Evolutionary conservation across 2,797 vertebrate genomes (phyloP).

Genomic region (Rhyacichthys aspro): DNA sequence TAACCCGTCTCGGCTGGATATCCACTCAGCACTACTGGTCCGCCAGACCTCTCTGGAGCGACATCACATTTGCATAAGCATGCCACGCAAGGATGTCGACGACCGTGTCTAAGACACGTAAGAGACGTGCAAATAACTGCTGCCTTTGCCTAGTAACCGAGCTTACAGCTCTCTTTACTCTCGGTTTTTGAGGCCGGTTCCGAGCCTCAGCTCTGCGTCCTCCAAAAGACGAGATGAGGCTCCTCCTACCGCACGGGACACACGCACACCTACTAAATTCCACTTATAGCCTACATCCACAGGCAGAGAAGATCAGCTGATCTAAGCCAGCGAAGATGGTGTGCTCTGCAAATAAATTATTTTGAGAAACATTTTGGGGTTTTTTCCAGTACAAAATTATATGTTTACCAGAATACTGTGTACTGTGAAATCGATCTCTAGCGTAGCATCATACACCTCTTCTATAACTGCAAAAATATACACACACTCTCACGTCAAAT

Average conservation of each 20-base stretch:
- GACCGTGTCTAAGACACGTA: slow-evolving; percentile 26
- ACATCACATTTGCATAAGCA: slow-evolving; percentile 53
- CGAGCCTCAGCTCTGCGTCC: slow-evolving; percentile 54
- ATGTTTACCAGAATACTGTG: too few relatives aligned
- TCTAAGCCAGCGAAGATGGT: background rate
- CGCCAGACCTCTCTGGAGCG: slow-evolving; percentile 52
- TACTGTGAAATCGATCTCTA: too few relatives aligned
- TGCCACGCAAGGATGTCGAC: slow-evolving; percentile 18
- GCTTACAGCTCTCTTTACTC: slow-evolving; percentile 30
- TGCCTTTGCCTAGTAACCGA: slow-evolving; percentile 41
- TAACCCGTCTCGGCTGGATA: slow-evolving; percentile 36
- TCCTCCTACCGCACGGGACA: slow-evolving; percentile 36
- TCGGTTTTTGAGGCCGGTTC: slow-evolving; percentile 37
- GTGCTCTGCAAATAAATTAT: background rate
- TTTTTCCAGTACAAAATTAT: too few relatives aligned
- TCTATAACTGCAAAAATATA: too few relatives aligned
- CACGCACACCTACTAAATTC: background rate
- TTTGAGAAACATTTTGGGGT: too few relatives aligned
- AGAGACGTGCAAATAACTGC: slow-evolving; percentile 34
- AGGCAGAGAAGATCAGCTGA: slow-evolving; percentile 5
- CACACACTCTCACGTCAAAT: too few relatives aligned
- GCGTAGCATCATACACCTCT: too few relatives aligned
- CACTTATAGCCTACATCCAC: background rate
- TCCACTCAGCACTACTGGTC: slow-evolving; percentile 64
- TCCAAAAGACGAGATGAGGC: slow-evolving; percentile 37